phyloP scores from a whole-genome alignment of 2,113 vertebrate species.

The Osmerus mordax region DNA sequence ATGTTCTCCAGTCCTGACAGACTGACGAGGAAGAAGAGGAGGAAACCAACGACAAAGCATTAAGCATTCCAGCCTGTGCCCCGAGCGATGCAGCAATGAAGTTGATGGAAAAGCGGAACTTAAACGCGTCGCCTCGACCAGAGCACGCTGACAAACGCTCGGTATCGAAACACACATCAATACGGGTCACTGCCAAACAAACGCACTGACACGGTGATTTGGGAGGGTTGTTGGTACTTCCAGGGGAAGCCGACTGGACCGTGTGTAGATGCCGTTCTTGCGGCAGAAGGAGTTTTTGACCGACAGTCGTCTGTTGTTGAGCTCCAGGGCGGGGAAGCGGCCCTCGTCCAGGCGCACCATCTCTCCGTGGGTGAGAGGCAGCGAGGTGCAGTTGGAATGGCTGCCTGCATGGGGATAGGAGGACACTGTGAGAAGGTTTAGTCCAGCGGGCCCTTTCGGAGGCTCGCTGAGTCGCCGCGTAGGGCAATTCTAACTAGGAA shows the following conservation, averaged over 20 bases:
- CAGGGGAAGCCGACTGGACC: conserved; percentile 67
- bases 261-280: conserved; percentile 95
- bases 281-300: conserved; percentile 97
- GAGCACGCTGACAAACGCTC: not conserved
- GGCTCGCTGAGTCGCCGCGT: too few species aligned
- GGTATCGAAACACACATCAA: too few species aligned
- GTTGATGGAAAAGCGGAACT: not conserved
- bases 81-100: not conserved
- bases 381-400: conserved; percentile 81
- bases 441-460: not conserved
- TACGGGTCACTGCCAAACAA: too few species aligned
- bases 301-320: conserved; percentile 92
- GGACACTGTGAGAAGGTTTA: conserved; percentile 36
- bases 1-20: not conserved
- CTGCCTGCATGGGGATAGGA: conserved; percentile 70
- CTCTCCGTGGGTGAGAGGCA: conserved; percentile 86
- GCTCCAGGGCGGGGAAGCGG: conserved; percentile 92
- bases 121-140: not conserved
- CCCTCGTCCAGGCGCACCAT: conserved; percentile 96
- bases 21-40: not conserved
- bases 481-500: too few species aligned
- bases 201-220: too few species aligned
- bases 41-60: not conserved
- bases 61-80: not conserved
- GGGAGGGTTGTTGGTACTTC: not conserved